A percentile compares a stretch with the other conserved stretches of the same genome.
Evolutionary conservation across 2,888 invertebrate genomes (phyloP).

Genomic region (Volucella inflata): DNA sequence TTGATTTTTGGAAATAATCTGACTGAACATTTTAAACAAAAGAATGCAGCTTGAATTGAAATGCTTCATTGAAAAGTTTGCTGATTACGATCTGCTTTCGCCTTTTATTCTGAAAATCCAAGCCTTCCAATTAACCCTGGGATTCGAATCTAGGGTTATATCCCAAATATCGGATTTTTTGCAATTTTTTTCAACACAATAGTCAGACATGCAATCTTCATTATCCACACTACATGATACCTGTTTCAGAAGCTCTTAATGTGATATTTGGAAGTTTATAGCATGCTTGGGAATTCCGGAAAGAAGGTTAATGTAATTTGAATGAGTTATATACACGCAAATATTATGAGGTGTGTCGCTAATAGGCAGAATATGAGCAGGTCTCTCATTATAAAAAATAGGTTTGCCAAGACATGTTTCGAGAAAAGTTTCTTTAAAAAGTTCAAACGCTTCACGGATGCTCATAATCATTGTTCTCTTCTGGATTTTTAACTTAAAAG

Average conservation of each 20-base stretch:
- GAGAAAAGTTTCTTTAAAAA: conserved; percentile 1
- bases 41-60: conserved; percentile 31
- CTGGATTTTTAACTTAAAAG: conserved; percentile 5
- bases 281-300: too few species aligned
- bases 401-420: conserved; percentile 30
- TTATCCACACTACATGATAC: conserved; percentile 29
- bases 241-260: conserved; percentile 16
- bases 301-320: too few species aligned
- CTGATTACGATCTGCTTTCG: too few species aligned
- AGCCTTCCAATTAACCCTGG: too few species aligned
- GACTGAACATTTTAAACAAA: conserved; percentile 10
- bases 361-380: conserved; percentile 19
- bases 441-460: neutral
- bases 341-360: too few species aligned
- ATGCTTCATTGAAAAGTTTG: conserved; percentile 32
- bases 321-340: too few species aligned
- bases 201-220: conserved; percentile 30
- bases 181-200: too few species aligned
- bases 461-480: neutral
- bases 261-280: conserved; percentile 10
- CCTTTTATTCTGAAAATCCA: too few species aligned
- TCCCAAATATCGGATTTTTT: conserved; percentile 15
- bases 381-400: conserved; percentile 30
- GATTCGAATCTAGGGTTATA: too few species aligned
- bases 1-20: neutral